A percentile compares a stretch with the other conserved stretches of the same genome.
Evolutionary conservation across 2,113 vertebrate species (phyloP).

Genomic region (Arvicanthis niloticus): DNA sequence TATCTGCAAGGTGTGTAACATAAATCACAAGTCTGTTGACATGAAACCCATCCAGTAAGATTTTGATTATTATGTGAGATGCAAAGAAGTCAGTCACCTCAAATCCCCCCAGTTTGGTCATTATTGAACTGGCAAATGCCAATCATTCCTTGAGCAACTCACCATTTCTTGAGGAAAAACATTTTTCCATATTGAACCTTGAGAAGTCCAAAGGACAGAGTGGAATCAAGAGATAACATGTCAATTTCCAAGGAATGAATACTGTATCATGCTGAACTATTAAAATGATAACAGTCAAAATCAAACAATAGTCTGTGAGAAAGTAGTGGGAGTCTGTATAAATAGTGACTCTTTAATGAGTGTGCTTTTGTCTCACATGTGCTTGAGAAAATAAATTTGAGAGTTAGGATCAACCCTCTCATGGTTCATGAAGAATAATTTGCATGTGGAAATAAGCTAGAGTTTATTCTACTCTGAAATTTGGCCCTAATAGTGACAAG

Average conservation of each 20-base stretch:
- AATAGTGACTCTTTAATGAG: background rate
- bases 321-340: background rate
- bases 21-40: background rate
- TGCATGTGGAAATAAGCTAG: background rate
- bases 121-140: background rate
- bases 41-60: background rate
- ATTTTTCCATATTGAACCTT: slow-evolving; percentile 29
- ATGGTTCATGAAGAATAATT: slow-evolving; percentile 36
- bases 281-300: slow-evolving; percentile 9
- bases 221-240: background rate
- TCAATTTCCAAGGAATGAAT: slow-evolving; percentile 5
- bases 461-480: slow-evolving; percentile 10
- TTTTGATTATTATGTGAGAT: background rate
- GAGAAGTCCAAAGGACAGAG: background rate
- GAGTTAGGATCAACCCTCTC: background rate
- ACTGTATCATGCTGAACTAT: background rate
- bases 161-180: slow-evolving; percentile 51
- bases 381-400: slow-evolving; percentile 35
- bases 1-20: background rate
- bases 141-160: background rate
- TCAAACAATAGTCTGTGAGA: slow-evolving; percentile 4
- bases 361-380: background rate
- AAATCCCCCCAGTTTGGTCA: background rate
- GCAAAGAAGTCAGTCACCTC: background rate
- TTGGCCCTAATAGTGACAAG: slow-evolving; percentile 34